phyloP scores from a whole-genome alignment of 2,113 vertebrate genomes.

The Reinhardtius hippoglossoides region DNA sequence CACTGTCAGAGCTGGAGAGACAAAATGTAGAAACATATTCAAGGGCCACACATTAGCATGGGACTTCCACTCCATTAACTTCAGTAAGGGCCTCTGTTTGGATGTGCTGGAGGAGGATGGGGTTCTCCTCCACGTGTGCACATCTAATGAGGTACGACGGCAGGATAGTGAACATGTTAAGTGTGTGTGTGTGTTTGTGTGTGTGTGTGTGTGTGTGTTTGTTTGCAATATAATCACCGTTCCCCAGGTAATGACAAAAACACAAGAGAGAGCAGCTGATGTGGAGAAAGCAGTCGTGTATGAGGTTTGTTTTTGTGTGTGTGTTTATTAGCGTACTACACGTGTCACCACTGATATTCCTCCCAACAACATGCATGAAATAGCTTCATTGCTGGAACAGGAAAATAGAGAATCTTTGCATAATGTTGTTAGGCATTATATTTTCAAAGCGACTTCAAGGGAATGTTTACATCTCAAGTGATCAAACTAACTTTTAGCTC shows the following conservation, averaged over 20 bases:
- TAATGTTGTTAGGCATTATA: constrained; percentile 31
- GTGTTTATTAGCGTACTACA: constrained; percentile 12
- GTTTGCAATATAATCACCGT: constrained; percentile 50
- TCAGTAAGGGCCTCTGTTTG: constrained; percentile 48
- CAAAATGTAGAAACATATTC: constrained; percentile 37
- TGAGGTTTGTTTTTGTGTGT: constrained; percentile 26
- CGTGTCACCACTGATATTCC: constrained; percentile 1
- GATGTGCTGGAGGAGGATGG: constrained; percentile 29
- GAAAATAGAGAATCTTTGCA: neutral
- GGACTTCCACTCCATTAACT: constrained; percentile 67
- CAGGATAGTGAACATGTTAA: constrained; percentile 26
- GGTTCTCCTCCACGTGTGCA: constrained; percentile 38
- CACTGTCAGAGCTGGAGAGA: neutral
- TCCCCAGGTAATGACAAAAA: constrained; percentile 30
- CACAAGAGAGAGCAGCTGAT: neutral
- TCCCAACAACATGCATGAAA: neutral
- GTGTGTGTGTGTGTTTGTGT: constrained; percentile 45
- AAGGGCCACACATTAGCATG: constrained; percentile 41
- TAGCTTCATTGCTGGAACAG: constrained; percentile 5
- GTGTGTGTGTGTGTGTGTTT: constrained; percentile 50
- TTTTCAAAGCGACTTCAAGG: constrained; percentile 45
- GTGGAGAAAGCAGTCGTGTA: neutral
- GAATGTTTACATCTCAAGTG: constrained; percentile 40
- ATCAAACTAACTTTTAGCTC: constrained; percentile 55
- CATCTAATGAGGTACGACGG: constrained; percentile 59